Evolutionary conservation across 2,113 vertebrate species (phyloP), one percentile per base, ranked within the genome.

Genomic region (Greenwoodochromis staneri): DNA sequence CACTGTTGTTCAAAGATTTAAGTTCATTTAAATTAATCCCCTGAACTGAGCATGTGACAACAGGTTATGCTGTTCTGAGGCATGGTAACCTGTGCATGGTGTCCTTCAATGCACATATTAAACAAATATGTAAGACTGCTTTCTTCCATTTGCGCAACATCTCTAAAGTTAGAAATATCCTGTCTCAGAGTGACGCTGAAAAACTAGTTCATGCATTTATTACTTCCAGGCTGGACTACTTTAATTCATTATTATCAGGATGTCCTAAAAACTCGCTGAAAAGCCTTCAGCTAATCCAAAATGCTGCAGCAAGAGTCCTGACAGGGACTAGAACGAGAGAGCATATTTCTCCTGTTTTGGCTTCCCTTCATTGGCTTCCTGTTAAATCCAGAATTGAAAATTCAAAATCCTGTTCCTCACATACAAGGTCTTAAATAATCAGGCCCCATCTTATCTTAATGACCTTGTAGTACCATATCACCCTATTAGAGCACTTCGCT

Each of bases 261-360:
- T 3, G n/a, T 24, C 53, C 2, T 0, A 54, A 54, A 54, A 12
- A 12, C 53, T 54, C 2, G 0, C 53, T 54, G n/a, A 54, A 54
- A 54, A 54, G 53, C n/a, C 53, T 54, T 54, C 53, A 54, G 53
- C 0, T 54, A 7, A 12, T 24, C n/a, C n/a, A 12, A 12, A 12
- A 24, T 24, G 53, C 53, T 24, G n/a, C 53, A 24, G 53, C n/a
- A 54, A 24, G 53, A 54, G 6, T 54, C 0, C 6, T 54, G 10
- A 54, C 53, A 24, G 10, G n/a, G 53, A 21, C 10, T 54, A 21
- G 51, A 54, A 54, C 21, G n/a, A 54, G 6, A 21, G 10, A 21
- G 51, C 10, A 21, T 0, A 12, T 54, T 54, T 54, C n/a, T 54
- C 51, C 10, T 21, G 5, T 54, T 3, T 54, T 54, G 10, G n/a